These are phyloP conservation scores for Paracentrotus lividus DNA, from an alignment of 53 echinoderm and acorn worm species.

Conservation along the genomic window DNA sequence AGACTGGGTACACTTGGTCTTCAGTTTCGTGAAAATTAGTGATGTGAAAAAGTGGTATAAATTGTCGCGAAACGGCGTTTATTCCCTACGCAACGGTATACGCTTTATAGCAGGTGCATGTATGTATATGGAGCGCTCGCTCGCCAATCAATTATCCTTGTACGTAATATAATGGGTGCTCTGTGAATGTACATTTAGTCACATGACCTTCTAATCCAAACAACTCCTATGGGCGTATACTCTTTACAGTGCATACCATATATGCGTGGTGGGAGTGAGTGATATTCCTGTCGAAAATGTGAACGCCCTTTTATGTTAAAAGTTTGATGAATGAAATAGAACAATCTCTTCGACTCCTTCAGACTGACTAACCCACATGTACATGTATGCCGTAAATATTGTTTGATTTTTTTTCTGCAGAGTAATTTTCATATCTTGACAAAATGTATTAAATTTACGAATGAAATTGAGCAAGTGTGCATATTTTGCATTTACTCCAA, in stretches of 20 bases:
- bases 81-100: not conserved
- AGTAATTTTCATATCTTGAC: too few relatives aligned
- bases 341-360: not conserved
- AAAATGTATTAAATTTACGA: too few relatives aligned
- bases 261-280: not conserved
- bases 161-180: not conserved
- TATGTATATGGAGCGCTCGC: not conserved
- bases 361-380: not conserved
- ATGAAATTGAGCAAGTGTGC: too few relatives aligned
- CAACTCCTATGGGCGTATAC: conserved; percentile 67
- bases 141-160: conserved; percentile 4
- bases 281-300: not conserved
- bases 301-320: conserved; percentile 29
- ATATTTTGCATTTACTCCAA: too few relatives aligned
- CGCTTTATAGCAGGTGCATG: not conserved
- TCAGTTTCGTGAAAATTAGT: not conserved
- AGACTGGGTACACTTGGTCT: not conserved
- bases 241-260: not conserved
- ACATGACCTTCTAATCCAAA: conserved; percentile 65
- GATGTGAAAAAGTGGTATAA: not conserved
- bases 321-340: not conserved
- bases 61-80: not conserved
- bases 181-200: conserved; percentile 2
- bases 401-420: too few relatives aligned
- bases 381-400: too few relatives aligned